Base-by-base conservation (phyloP, 2,113 vertebrate species). In the Leptosomus discolor region DNA sequence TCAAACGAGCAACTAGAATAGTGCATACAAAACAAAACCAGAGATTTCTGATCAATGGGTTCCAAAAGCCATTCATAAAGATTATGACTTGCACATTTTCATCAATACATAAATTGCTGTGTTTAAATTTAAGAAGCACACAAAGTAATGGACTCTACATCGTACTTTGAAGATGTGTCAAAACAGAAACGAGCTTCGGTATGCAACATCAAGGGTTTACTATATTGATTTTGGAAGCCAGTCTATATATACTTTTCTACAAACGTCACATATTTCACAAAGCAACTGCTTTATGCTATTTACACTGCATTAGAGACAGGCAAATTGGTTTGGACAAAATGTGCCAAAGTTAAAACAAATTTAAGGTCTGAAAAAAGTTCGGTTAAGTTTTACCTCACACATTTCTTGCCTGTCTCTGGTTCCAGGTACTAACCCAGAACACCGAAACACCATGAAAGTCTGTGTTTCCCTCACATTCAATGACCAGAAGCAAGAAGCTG, bases 151-250 rank as follows among this genome's bases (percentile, higher is more conserved):
- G 85, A 27, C 83, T 54, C 94, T 85, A 9, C 20, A 78, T 96
- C 90, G 95, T 32, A 23, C 80, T 85, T 8, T 83, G 93, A 93
- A 91, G 85, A 92, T 20, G 83, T 85, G 80, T 88, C 92, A 94
- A 94, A 97, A 74, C 83, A 93, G 88, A 93, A 96, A 83, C 58
- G 73, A 91, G 65, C 82, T 70, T 85, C 51, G 5, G 63, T 71
- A 8, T 65, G 94, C 70, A 76, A 45, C 46, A 88, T 32, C 77
- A 71, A 71, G 85, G 87, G 54, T 60, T 93, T 83, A 48, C 43
- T 75, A 6, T 36, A 97, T 92, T 84, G 96, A 96, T 97, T 97
- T 93, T 91, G 92, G 96, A 97, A 74, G 63, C 61, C 86, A 85
- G 24, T 75, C 56, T 51, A 3, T 32, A 63, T 77, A 67, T 36